phyloP scores from a whole-genome alignment of 1,140 invertebrate genomes.

The Drosophila nikananu region DNA sequence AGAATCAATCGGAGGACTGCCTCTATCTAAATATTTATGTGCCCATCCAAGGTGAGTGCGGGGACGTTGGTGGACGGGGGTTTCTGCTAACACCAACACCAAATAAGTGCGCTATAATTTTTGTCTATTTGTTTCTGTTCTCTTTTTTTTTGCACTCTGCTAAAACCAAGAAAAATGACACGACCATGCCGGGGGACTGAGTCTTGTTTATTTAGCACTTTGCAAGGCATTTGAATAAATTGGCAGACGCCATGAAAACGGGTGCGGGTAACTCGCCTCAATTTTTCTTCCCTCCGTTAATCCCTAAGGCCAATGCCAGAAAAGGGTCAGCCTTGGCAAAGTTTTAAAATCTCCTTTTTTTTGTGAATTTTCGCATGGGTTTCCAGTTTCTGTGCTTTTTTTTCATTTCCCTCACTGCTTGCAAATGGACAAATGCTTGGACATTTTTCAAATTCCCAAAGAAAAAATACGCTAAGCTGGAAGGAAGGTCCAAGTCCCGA shows the following conservation, averaged over 20 bases:
- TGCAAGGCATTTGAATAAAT: conserved; percentile 83
- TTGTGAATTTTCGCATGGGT: conserved; percentile 31
- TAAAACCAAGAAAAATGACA: conserved; percentile 75
- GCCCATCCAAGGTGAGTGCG: conserved; percentile 93
- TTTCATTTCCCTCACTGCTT: conserved; percentile 6
- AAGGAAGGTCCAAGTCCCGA: conserved; percentile 32
- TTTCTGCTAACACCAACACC: conserved; percentile 14
- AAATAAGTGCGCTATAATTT: conserved; percentile 52
- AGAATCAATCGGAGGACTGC: conserved; percentile 98
- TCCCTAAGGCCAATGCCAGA: conserved; percentile 69
- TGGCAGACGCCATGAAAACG: conserved; percentile 66
- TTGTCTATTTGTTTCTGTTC: conserved; percentile 7
- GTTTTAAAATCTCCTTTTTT: conserved; percentile 55
- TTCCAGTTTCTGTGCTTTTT: conserved; percentile 21
- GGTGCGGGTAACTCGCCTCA: conserved; percentile 62
- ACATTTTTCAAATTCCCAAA: conserved; percentile 68
- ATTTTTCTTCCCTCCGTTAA: conserved; percentile 74
- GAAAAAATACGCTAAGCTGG: conserved; percentile 60
- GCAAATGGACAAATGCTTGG: conserved; percentile 74
- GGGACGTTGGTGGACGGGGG: not conserved
- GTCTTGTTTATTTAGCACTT: conserved; percentile 84
- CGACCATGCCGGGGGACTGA: conserved; percentile 60
- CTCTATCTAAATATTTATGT: conserved; percentile 98
- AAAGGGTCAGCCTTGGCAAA: conserved; percentile 70
- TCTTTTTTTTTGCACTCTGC: conserved; percentile 30